Base-by-base conservation (phyloP, 2,888 invertebrate species). In the Pyrochroa serraticornis region DNA sequence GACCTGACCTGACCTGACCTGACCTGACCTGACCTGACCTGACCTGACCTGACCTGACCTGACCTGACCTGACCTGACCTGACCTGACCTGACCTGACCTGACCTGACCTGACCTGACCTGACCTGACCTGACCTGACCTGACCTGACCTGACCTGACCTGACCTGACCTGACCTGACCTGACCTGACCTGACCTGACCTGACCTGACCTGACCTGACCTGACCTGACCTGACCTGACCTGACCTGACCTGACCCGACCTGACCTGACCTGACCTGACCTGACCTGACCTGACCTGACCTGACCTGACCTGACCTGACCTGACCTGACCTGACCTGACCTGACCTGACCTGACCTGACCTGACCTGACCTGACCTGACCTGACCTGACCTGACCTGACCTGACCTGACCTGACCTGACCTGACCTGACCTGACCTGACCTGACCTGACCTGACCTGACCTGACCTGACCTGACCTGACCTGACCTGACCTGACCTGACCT, bases 31-130 rank as follows among this genome's bases (percentile, higher is more conserved):
- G 46, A 48, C 48, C 79, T 79, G 80, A 77, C 81, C 80, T 82
- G 81, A 82, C 81, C 72, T 80, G 81, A 81, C 81, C 79, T 79
- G 81, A 81, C 81, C 80, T 80, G 81, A 81, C 81, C 79, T 79
- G 77, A 71, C 70, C 77, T 76, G 79, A 77, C 77, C 76, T 79
- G 79, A 77, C 79, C 78, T 75, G 71, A 76, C 75, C 74, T 73
- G 62, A 80, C 74, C 72, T 69, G 73, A 73, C 76, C 72, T 76
- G 76, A 78, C 79, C 79, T 80, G 79, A 80, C 79, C 80, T 81
- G 81, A 81, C 77, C 73, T 72, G 75, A 67, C 73, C 75, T 72
- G 75, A 79, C 78, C 79, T 79, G 77, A 80, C 77, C 77, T 73
- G 76, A 73, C 71, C 70, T 70, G 71, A 76, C 70, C 68, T 65